These are phyloP conservation scores for Eospalax fontanierii DNA, from an alignment of 2,797 vertebrate genomes.

Conservation along the genomic window DNA sequence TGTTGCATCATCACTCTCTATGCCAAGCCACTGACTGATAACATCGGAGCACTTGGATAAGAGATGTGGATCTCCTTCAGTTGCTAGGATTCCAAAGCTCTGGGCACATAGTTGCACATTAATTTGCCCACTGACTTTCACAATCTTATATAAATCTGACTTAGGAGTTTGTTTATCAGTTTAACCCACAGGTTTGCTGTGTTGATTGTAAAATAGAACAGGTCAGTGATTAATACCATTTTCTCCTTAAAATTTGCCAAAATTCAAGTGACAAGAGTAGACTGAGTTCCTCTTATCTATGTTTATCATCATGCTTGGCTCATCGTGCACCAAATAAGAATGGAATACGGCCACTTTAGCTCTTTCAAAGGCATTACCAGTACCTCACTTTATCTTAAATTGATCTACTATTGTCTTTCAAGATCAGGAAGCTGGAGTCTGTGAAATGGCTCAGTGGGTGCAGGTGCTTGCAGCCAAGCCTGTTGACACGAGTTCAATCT, in stretches of 20 bases:
- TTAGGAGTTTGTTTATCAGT: constrained; percentile 1
- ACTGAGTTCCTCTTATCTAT: neutral
- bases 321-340: neutral
- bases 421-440: neutral
- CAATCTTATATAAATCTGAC: constrained; percentile 46
- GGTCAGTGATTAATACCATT: neutral
- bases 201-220: constrained; percentile 29
- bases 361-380: neutral
- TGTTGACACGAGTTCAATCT: neutral
- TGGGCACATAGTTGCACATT: constrained; percentile 9
- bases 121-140: constrained; percentile 50
- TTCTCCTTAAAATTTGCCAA: constrained; percentile 26
- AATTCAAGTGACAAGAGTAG: neutral
- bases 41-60: constrained; percentile 3
- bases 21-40: constrained; percentile 56
- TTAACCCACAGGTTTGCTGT: neutral
- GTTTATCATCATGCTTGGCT: neutral
- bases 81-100: constrained; percentile 45
- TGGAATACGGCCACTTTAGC: neutral
- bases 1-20: neutral
- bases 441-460: neutral
- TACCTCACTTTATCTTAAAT: neutral
- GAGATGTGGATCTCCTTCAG: constrained; percentile 32
- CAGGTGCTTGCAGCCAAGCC: too few relatives aligned
- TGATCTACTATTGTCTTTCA: neutral